Evolutionary conservation across 2,888 invertebrate genomes (phyloP), one percentile per base, ranked within the genome.

Genomic region (Xiphydria camelus): DNA sequence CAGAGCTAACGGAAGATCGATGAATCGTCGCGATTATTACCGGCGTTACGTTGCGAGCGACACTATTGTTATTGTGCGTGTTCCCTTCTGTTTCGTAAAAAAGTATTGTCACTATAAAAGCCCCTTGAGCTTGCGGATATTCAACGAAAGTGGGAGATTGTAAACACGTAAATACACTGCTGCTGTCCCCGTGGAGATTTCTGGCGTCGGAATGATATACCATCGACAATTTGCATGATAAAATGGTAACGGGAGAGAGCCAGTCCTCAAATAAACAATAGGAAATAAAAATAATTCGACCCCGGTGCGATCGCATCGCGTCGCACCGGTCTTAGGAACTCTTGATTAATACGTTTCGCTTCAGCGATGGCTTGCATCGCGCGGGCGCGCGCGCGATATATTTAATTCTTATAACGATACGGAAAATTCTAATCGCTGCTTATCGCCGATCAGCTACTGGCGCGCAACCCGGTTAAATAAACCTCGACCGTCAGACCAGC

Each of bases 231-330:
- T 29, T 22, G n/a, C 31, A 37, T 44, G 29, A 29, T 29, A 45
- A 45, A 45, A 45, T 33, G 19, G 21, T 33, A 32, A 40, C 20
- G 37, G 18, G 32, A 53, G 64, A 64, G 59, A 58, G 55, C 57
- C 60, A 53, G 59, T 64, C 65, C 57, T 58, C 55, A 62, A 62
- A 59, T 66, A 59, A 65, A 63, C 57, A 53, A 54, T 61, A 53
- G 53, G 60, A 69, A 68, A 68, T 65, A 66, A 66, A 64, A 66
- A 46, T 57, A 57, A 41, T 55, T 33, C 5, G 26, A 14, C 15
- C 29, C 6, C 29, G 5, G 12, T 12, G 29, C 34, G 20, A 50
- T 61, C 53, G 41, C 49, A 55, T 55, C 55, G 47, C 41, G 46
- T 43, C 47, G 52, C 51, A 52, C 56, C 57, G 38, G 48, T 57